A percentile compares a stretch with the other conserved stretches of the same genome.
Evolutionary conservation across 1,140 invertebrate genomes (phyloP).

Genomic region (Chlorops oryzae): DNA sequence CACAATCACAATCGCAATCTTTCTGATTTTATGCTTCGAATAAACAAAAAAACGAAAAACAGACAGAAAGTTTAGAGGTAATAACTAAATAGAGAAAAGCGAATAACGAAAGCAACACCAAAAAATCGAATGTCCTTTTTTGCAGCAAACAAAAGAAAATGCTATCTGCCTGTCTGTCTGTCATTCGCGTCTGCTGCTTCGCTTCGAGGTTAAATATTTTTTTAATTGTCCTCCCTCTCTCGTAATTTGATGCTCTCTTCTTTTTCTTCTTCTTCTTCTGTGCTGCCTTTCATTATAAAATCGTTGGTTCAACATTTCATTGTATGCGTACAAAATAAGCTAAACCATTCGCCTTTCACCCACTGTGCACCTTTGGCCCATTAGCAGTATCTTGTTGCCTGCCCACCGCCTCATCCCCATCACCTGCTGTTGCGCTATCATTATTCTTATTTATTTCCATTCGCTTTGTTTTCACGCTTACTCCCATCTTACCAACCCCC

Average conservation of each 20-base stretch:
- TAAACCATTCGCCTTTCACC: too few relatives aligned
- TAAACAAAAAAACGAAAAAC: neutral
- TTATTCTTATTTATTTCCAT: conserved; percentile 12
- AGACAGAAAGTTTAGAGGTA: neutral
- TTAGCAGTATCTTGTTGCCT: neutral
- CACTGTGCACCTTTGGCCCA: neutral
- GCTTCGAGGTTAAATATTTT: conserved; percentile 40
- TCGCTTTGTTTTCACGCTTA: neutral
- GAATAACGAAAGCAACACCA: neutral
- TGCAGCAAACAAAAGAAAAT: conserved; percentile 7
- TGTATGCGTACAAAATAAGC: too few relatives aligned
- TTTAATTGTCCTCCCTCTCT: conserved; percentile 33
- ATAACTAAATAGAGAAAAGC: neutral
- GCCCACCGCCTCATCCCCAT: neutral
- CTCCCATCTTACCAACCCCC: neutral
- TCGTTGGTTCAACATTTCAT: too few relatives aligned
- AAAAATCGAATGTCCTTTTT: conserved; percentile 6
- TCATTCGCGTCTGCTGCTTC: conserved; percentile 6
- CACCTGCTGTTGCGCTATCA: neutral
- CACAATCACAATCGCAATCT: conserved; percentile 39
- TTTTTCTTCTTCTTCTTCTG: conserved; percentile 32
- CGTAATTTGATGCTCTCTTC: conserved; percentile 23
- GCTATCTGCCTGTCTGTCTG: conserved; percentile 7
- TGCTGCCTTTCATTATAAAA: conserved; percentile 24
- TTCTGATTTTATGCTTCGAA: neutral